These are phyloP conservation scores for Asarcornis scutulata DNA, from an alignment of 2,113 vertebrate species.

Conservation along the genomic window DNA sequence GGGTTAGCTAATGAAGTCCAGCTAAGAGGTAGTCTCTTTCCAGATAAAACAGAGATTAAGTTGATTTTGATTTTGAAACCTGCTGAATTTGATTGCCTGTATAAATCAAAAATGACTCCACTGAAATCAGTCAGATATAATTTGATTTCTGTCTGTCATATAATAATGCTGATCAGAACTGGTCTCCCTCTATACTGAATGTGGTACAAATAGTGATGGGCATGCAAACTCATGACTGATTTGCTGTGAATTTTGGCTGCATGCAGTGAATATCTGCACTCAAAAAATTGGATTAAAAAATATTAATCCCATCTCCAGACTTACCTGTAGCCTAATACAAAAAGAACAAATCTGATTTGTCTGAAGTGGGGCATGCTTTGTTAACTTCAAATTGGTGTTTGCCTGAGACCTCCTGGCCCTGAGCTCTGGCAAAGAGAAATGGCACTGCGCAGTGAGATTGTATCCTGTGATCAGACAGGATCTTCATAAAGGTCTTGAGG, in stretches of 20 bases:
- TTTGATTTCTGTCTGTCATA: neutral
- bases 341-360: neutral
- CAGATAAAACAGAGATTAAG: conserved; percentile 17
- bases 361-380: neutral
- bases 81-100: neutral
- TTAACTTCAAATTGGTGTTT: conserved; percentile 5
- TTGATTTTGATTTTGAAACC: neutral
- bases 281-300: neutral
- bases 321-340: conserved; percentile 34
- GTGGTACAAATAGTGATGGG: neutral
- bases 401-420: neutral
- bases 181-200: neutral
- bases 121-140: neutral
- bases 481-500: neutral
- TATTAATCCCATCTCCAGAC: conserved; percentile 47
- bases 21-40: neutral
- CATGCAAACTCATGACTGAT: conserved; percentile 33
- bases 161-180: neutral
- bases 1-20: neutral
- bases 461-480: neutral
- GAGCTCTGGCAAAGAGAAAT: conserved; percentile 8
- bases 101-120: neutral
- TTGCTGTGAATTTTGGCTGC: conserved; percentile 42
- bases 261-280: neutral
- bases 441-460: neutral